Base-by-base conservation (phyloP, 2,797 vertebrate species). In the Parauchenoglanis punctatus region DNA sequence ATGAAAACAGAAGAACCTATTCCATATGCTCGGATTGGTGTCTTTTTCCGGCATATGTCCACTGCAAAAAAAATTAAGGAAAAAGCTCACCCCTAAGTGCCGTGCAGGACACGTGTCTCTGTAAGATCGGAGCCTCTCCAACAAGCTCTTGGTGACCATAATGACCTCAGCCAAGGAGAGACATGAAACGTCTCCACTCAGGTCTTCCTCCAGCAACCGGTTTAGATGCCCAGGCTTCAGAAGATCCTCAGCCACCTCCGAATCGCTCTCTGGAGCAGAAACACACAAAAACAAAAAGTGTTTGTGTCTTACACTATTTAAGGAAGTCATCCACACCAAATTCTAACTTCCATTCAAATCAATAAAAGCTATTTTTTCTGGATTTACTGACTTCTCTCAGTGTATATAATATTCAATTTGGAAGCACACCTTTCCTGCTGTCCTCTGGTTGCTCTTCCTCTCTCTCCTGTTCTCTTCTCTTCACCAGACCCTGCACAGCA, bases 401-500 rank as follows among this genome's bases (percentile, higher is more conserved):
- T 7, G 58, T 59, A 20, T 20, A 59, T 59, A 1, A 52, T 52
- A 11, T 52, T 63, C 25, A 25, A 46, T 25, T 12, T 23, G 70
- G 23, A 15, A 15, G 83, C 49, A 92, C 86, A 95, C 95, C 94
- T 94, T 87, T 96, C 92, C 77, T 92, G 72, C n/a, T 7, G 25
- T 95, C 94, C 72, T 87, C 77, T 8, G 85, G 89, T 28, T 88
- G 83, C 61, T 94, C 92, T 40, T 89, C 82, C 17, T 91, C 88
- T 40, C 93, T 90, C 63, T 91, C 93, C 58, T 90, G 88, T 77
- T 92, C 93, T 65, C 91, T 95, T 87, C 94, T 97, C 93, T 97
- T 97, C 80, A 96, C 94, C 31, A 99, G 94, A 28, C 92, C 96
- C 94, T 99, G 99, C 56, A 99, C 95, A 1, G 96, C 96, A 94